Evolutionary conservation across 1,140 invertebrate genomes (phyloP).

Genomic region (Temnothorax curvispinosus): DNA sequence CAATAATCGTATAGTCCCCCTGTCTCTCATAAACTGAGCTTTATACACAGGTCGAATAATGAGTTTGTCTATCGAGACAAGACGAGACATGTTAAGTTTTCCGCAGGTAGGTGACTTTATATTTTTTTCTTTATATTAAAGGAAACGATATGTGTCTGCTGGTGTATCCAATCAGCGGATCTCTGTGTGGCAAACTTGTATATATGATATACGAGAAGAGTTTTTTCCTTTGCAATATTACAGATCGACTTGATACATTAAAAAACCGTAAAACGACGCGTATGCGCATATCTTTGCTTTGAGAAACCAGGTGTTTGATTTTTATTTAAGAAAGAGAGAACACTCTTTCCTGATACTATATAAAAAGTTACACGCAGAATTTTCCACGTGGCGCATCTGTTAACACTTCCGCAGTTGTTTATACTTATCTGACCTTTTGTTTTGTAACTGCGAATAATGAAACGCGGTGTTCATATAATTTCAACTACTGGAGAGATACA

Average conservation of each 20-base stretch:
- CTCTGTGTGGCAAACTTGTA: background rate
- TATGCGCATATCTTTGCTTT: background rate
- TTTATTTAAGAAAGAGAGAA: background rate
- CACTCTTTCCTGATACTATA: background rate
- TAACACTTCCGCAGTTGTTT: conserved; percentile 17
- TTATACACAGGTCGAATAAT: conserved; percentile 47
- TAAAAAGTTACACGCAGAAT: conserved; percentile 8
- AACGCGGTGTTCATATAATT: background rate
- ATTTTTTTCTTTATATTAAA: conserved; percentile 46
- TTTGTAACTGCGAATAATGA: background rate
- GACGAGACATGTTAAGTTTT: conserved; percentile 45
- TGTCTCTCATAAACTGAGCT: conserved; percentile 22
- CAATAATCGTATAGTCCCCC: background rate
- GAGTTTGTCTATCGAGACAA: conserved; percentile 45
- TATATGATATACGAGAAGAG: background rate
- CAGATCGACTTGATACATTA: background rate
- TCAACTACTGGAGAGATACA: background rate
- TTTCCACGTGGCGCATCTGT: background rate
- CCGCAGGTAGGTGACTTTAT: conserved; percentile 71
- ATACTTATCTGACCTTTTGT: background rate
- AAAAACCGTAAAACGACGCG: background rate
- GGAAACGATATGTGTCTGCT: background rate
- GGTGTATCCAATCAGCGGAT: background rate
- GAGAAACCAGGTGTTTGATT: background rate
- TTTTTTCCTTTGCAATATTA: conserved; percentile 14